A percentile compares a stretch with the other conserved stretches of the same genome.
These are phyloP conservation scores for Ctenosaura bakeri DNA, from an alignment of 2,797 vertebrate genomes.

Conservation along the genomic window DNA sequence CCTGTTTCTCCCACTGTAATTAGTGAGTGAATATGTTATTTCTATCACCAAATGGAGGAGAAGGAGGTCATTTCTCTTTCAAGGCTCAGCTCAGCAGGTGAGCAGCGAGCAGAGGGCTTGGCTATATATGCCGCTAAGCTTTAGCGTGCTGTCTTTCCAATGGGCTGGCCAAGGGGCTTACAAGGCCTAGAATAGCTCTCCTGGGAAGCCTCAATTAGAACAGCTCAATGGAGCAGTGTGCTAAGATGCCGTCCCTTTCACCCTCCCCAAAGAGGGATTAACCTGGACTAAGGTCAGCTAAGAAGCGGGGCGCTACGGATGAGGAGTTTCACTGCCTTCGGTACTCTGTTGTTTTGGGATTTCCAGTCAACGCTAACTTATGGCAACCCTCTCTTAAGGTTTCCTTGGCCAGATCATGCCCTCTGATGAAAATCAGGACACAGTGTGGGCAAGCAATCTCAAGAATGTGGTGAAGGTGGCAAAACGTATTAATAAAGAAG, in stretches of 20 bases:
- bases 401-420: too few species aligned
- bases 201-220: conserved; percentile 68
- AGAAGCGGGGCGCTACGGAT: fast-evolving
- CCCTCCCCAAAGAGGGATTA: conserved; percentile 36
- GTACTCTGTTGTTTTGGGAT: not conserved
- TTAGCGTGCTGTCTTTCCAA: conserved; percentile 63
- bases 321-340: fast-evolving
- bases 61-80: conserved; percentile 33
- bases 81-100: not conserved
- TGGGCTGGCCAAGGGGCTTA: conserved; percentile 68
- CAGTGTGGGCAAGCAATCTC: too few species aligned
- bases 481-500: too few species aligned
- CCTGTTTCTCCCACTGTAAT: too few species aligned
- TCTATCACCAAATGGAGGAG: too few species aligned
- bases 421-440: too few species aligned
- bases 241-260: conserved; percentile 47
- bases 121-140: conserved; percentile 63
- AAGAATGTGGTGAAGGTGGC: too few species aligned
- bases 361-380: too few species aligned
- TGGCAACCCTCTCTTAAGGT: too few species aligned
- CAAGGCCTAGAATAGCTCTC: conserved; percentile 28
- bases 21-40: too few species aligned
- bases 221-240: conserved; percentile 38
- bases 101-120: conserved; percentile 41
- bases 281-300: fast-evolving